phyloP scores from a whole-genome alignment of 2,888 invertebrate genomes.

The Cerastis leucographa region DNA sequence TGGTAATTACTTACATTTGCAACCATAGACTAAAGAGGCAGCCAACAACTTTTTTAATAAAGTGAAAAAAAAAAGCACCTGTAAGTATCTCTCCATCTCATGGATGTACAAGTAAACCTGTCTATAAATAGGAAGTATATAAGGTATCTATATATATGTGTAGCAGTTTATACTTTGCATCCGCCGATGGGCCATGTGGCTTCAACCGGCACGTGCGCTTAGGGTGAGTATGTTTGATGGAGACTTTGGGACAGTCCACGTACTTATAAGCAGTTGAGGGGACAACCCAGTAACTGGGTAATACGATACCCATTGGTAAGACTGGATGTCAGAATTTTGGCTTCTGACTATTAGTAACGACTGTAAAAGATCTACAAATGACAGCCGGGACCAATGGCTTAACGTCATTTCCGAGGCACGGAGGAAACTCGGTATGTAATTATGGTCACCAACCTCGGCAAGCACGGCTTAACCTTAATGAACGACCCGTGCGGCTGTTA shows the following conservation, averaged over 20 bases:
- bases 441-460: no score
- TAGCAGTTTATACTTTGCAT: constrained; percentile 53
- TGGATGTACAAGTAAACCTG: neutral
- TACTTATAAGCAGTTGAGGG: neutral
- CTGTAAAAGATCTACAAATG: no score
- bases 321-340: no score
- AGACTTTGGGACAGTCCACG: constrained; percentile 2
- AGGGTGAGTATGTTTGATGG: constrained; percentile 2
- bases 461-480: no score
- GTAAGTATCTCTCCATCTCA: neutral
- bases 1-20: neutral
- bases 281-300: no score
- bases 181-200: constrained; percentile 66
- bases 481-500: no score
- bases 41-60: neutral
- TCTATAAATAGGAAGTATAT: constrained; percentile 20
- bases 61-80: neutral
- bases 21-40: neutral
- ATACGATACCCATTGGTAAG: no score
- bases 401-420: no score
- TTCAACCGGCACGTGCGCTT: constrained; percentile 47
- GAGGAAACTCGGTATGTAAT: no score
- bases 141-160: constrained; percentile 32
- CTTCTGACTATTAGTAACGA: no score
- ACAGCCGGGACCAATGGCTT: no score